Evolutionary conservation across 2,113 vertebrate genomes (phyloP).

Genomic region (Oncorhynchus mykiss): DNA sequence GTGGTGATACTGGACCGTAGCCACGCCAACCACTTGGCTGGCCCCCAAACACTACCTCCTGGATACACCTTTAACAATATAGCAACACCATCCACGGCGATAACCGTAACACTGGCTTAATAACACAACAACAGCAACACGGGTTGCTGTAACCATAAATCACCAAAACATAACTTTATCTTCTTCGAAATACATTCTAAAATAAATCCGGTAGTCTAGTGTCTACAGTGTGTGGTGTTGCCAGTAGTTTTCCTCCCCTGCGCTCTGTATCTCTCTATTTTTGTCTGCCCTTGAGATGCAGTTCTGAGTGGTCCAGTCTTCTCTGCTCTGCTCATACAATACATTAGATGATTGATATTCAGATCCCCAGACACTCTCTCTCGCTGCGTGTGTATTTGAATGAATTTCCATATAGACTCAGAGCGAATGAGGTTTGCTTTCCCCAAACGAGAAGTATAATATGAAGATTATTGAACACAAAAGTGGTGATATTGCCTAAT

Average conservation of each 20-base stretch:
- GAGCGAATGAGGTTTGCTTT: slow-evolving; percentile 69
- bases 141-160: too few species aligned
- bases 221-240: neutral
- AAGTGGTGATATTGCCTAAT: slow-evolving; percentile 60
- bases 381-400: slow-evolving; percentile 67
- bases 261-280: neutral
- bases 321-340: slow-evolving; percentile 35
- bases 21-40: neutral
- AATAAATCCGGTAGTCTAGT: neutral
- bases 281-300: neutral
- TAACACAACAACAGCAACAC: neutral
- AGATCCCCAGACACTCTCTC: slow-evolving; percentile 61
- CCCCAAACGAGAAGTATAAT: slow-evolving; percentile 69
- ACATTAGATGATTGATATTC: slow-evolving; percentile 71
- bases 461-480: slow-evolving; percentile 70
- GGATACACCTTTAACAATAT: neutral
- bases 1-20: neutral
- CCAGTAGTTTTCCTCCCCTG: neutral
- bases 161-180: too few species aligned
- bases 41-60: neutral
- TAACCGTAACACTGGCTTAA: neutral
- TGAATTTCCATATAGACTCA: slow-evolving; percentile 74
- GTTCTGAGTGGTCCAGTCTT: slow-evolving; percentile 28
- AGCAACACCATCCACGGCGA: neutral
- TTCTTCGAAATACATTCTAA: neutral